A percentile compares a stretch with the other conserved stretches of the same genome.
phyloP scores from a whole-genome alignment of 2,113 vertebrate genomes.

The Piaya cayana region DNA sequence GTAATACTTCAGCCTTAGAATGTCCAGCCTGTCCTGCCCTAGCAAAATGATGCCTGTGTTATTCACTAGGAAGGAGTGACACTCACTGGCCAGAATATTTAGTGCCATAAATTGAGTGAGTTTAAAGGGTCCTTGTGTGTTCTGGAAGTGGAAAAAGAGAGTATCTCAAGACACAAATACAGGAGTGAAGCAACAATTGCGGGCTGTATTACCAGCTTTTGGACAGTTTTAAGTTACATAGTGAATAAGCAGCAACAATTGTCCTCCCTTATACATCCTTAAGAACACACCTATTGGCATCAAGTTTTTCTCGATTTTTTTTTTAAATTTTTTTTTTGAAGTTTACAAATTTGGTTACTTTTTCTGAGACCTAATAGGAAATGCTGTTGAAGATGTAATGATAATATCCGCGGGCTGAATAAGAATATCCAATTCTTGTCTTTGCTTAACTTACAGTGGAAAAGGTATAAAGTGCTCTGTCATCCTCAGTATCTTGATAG shows the following conservation, averaged over 20 bases:
- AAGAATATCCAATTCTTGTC: background rate
- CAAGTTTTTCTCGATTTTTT: accelerated
- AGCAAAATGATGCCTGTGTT: background rate
- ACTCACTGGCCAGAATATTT: background rate
- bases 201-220: background rate
- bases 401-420: background rate
- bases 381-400: background rate
- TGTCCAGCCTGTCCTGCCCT: background rate
- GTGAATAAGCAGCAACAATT: background rate
- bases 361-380: background rate
- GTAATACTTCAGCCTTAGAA: background rate
- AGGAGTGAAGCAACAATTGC: background rate
- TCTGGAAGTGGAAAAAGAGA: background rate
- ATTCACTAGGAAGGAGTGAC: conserved; percentile 12
- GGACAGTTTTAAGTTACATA: background rate
- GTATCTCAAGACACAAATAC: background rate
- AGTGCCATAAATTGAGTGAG: background rate
- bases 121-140: background rate
- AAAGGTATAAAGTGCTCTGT: background rate
- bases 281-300: background rate
- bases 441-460: background rate
- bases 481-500: background rate
- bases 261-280: background rate
- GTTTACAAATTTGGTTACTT: background rate
- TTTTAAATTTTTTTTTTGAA: background rate